Base-by-base conservation (phyloP, 1,140 invertebrate species). In the Euura lappo region DNA sequence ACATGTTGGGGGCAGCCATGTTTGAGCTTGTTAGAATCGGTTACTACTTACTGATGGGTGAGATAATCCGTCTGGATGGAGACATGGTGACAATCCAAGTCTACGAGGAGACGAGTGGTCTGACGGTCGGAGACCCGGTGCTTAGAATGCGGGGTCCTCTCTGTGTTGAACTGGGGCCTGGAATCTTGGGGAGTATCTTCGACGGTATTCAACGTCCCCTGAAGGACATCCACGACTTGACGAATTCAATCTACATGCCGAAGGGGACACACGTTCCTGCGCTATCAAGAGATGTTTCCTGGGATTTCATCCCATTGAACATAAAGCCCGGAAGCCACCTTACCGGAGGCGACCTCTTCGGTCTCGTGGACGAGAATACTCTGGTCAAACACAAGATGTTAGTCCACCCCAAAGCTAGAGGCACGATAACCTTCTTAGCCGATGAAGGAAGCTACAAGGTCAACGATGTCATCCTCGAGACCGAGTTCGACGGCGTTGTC, bases 101-200 rank as follows among this genome's bases (percentile, higher is more conserved):
- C 6, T 96, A 96, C 80, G 95, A 96, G 87, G 95, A 96, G 74
- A 97, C 95, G 45, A 94, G 93, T 74, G 95, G 95, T 80, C 92
- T 97, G 2, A 95, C 94, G 60, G 94, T 96, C 13, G 95, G 95
- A 13, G 95, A 96, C 87, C 94, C 94, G 11, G 94, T 96, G 6
- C 82, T 93, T 44, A 86, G 93, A 78, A 96, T 95, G 28, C 94
- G 94, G 1, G 94, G 94, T 78, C 95, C 95, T 1, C 84, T 97
- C 0, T 96, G 94, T 4, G 94, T 96, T 3, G 95, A 96, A 82
- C 87, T 96, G 6, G 95, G 94, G 10, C 95, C 95, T 44, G 95
- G 95, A 74, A 93, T 95, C 79, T 91, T 96, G 89, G 92, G 91
- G 44, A 91, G 90, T 78, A 96, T 96, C 80, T 96, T 94, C 88